These are phyloP conservation scores for Prinia subflava DNA, from an alignment of 2,113 vertebrate species.

Conservation along the genomic window DNA sequence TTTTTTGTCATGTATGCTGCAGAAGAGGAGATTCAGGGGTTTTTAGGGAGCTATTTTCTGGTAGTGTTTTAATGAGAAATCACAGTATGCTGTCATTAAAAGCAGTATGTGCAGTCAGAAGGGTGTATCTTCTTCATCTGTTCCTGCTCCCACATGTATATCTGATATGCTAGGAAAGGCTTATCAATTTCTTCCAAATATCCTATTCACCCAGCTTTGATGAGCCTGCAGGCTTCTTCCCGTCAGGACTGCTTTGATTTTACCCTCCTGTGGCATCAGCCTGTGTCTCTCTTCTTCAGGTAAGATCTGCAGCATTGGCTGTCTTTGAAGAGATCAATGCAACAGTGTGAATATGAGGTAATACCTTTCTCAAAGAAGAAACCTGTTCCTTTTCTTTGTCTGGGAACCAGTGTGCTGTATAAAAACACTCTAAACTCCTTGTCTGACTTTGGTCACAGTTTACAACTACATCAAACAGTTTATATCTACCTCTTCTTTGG, in stretches of 20 bases:
- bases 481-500: rapidly evolving
- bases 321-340: neutral
- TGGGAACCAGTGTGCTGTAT: neutral
- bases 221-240: neutral
- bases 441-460: neutral
- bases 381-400: neutral
- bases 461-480: neutral
- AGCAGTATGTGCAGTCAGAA: neutral
- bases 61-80: neutral
- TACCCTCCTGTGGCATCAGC: neutral
- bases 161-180: neutral
- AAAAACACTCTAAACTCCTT: neutral
- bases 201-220: neutral
- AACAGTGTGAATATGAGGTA: neutral
- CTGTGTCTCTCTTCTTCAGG: neutral
- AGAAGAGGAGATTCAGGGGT: neutral
- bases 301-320: neutral
- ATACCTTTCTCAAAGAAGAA: neutral
- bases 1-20: neutral
- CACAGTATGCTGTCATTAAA: neutral
- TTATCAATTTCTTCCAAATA: neutral
- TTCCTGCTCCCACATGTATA: neutral
- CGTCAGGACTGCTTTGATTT: neutral
- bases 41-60: neutral
- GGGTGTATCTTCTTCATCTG: neutral